These are phyloP conservation scores for Branchinecta lindahli DNA, from an alignment of 1,140 invertebrate genomes.

Conservation along the genomic window DNA sequence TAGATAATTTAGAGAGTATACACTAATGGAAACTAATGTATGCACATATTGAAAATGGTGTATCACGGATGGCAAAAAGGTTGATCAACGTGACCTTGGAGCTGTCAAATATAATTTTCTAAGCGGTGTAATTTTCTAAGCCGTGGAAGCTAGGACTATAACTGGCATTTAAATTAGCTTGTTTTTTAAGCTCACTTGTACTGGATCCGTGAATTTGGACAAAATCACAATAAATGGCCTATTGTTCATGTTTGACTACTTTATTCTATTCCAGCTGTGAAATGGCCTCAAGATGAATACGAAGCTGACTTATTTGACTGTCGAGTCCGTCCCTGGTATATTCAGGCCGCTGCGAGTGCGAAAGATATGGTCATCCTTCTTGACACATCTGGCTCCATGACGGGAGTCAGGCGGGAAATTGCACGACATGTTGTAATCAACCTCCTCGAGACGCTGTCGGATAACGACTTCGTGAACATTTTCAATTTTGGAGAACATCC, in stretches of 20 bases:
- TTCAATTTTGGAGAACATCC: slow-evolving; percentile 53
- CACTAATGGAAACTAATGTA: no score
- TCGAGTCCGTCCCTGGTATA: slow-evolving; percentile 77
- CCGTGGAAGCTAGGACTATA: no score
- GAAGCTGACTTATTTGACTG: slow-evolving; percentile 66
- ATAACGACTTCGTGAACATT: slow-evolving; percentile 94
- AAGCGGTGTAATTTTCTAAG: no score
- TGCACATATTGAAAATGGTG: no score
- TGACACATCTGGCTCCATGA: slow-evolving; percentile 95
- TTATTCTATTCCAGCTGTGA: slow-evolving; percentile 37
- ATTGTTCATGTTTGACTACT: background rate
- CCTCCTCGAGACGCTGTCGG: slow-evolving; percentile 86
- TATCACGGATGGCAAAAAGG: no score
- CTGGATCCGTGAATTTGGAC: no score
- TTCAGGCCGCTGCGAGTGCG: slow-evolving; percentile 89
- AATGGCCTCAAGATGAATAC: slow-evolving; percentile 32
- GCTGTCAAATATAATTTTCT: no score
- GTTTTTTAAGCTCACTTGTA: no score
- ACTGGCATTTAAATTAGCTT: no score
- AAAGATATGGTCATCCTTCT: slow-evolving; percentile 94
- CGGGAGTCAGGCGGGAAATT: slow-evolving; percentile 76
- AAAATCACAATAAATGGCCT: no score
- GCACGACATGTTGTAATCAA: slow-evolving; percentile 68
- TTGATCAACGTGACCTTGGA: no score
- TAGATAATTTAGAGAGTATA: no score